These are phyloP conservation scores for Porites cylindrica DNA, from an alignment of 92 coral and sea anemone genomes.

Conservation along the genomic window DNA sequence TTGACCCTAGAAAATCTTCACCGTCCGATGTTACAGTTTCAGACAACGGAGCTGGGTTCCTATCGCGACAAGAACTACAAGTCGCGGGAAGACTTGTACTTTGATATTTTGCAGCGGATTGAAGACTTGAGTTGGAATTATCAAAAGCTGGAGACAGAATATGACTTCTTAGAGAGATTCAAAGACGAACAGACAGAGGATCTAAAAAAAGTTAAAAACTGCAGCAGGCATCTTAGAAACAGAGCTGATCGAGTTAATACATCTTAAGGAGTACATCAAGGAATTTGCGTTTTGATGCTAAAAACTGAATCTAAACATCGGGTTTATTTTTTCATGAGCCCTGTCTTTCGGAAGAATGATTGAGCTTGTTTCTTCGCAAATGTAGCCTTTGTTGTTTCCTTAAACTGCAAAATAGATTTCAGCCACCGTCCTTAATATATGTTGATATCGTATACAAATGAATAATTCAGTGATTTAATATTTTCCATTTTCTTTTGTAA, in stretches of 20 bases:
- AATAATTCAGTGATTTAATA: too few species aligned
- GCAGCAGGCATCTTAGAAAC: slow-evolving; percentile 46
- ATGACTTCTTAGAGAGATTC: slow-evolving; percentile 75
- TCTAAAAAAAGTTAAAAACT: slow-evolving; percentile 50
- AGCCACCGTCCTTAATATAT: too few species aligned
- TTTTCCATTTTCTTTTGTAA: too few species aligned
- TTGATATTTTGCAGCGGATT: slow-evolving; percentile 73
- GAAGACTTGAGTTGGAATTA: slow-evolving; percentile 83
- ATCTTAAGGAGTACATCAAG: neutral
- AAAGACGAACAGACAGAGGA: slow-evolving; percentile 68
- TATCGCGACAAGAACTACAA: slow-evolving; percentile 28
- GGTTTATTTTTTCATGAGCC: too few species aligned
- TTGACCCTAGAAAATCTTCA: neutral
- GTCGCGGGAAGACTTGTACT: slow-evolving; percentile 38
- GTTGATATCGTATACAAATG: neutral
- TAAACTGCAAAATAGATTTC: too few species aligned
- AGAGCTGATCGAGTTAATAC: neutral
- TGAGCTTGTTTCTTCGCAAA: too few species aligned
- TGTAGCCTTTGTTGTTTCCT: too few species aligned
- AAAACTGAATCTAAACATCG: too few species aligned
- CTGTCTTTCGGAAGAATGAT: too few species aligned
- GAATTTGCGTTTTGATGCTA: neutral
- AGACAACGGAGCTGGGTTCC: neutral
- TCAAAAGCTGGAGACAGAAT: slow-evolving; percentile 68
- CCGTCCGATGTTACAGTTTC: slow-evolving; percentile 1